phyloP scores from a whole-genome alignment of 1,140 invertebrate genomes.

The Lordiphosa collinella region DNA sequence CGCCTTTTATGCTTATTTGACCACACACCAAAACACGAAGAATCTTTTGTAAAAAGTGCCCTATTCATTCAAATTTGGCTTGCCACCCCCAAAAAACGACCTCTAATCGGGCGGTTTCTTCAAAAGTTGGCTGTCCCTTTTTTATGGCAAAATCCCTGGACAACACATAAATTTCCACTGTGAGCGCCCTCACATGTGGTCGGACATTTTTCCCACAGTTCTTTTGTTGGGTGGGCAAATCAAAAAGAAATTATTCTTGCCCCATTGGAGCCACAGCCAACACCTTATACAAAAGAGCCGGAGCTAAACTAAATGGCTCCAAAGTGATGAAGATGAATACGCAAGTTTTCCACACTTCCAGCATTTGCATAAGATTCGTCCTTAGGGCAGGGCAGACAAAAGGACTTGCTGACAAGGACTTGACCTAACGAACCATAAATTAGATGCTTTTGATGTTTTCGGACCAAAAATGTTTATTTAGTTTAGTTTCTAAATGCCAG shows the following conservation, averaged over 20 bases:
- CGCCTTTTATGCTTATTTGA: slow-evolving; percentile 74
- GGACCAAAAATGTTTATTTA: slow-evolving; percentile 62
- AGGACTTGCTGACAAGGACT: slow-evolving; percentile 50
- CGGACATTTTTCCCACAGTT: slow-evolving; percentile 49
- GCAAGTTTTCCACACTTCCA: slow-evolving; percentile 41
- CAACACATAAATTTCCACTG: slow-evolving; percentile 30
- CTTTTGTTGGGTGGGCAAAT: slow-evolving; percentile 24
- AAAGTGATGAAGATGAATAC: slow-evolving; percentile 73
- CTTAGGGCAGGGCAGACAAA: slow-evolving; percentile 32
- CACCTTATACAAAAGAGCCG: slow-evolving; percentile 46
- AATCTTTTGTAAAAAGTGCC: slow-evolving; percentile 11
- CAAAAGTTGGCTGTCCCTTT: slow-evolving; percentile 25
- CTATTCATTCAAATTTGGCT: slow-evolving; percentile 8
- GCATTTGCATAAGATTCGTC: slow-evolving; percentile 56
- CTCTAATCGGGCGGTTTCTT: slow-evolving; percentile 36
- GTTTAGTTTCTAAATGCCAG: slow-evolving; percentile 45
- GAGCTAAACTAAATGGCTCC: slow-evolving; percentile 9
- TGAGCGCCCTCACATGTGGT: slow-evolving; percentile 46
- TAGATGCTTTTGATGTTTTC: slow-evolving; percentile 74
- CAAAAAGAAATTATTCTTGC: slow-evolving; percentile 57
- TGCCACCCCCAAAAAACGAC: slow-evolving; percentile 5
- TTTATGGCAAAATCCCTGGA: slow-evolving; percentile 22
- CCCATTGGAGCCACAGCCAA: slow-evolving; percentile 29
- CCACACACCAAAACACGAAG: slow-evolving; percentile 24
- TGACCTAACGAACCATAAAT: slow-evolving; percentile 77